Conservation (phyloP, 2,797 vertebrate genomes). For the Pachyuromys duprasi region DNA sequence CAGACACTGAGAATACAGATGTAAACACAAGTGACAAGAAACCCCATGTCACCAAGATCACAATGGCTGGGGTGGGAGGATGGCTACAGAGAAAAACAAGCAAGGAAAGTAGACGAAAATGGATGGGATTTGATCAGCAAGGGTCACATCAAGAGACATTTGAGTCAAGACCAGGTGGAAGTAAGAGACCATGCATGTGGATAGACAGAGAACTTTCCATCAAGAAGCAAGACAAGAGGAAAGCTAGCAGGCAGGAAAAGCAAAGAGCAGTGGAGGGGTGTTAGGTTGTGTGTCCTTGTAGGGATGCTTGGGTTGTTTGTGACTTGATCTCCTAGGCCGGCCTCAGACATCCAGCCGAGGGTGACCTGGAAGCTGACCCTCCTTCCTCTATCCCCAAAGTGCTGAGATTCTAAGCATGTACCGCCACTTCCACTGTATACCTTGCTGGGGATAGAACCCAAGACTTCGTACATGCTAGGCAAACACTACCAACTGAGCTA, state of each 20-base stretch:
- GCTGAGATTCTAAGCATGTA: neutral
- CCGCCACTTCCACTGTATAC: neutral
- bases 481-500: neutral
- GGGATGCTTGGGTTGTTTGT: neutral
- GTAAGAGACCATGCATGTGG: too few relatives aligned
- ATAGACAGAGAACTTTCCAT: neutral
- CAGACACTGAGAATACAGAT: neutral
- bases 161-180: neutral
- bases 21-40: neutral
- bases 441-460: neutral
- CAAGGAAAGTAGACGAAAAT: neutral
- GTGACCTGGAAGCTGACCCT: neutral
- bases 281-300: neutral
- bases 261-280: neutral
- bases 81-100: neutral
- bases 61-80: fast-evolving
- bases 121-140: neutral
- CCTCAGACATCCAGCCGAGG: neutral
- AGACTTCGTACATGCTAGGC: neutral
- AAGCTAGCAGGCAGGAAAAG: neutral
- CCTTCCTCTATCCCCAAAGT: neutral
- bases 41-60: neutral
- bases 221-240: neutral
- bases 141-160: neutral
- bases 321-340: neutral